A percentile compares a stretch with the other conserved stretches of the same genome.
Conservation (phyloP, 2,888 invertebrate species). For the Pterobdella sp. region DNA sequence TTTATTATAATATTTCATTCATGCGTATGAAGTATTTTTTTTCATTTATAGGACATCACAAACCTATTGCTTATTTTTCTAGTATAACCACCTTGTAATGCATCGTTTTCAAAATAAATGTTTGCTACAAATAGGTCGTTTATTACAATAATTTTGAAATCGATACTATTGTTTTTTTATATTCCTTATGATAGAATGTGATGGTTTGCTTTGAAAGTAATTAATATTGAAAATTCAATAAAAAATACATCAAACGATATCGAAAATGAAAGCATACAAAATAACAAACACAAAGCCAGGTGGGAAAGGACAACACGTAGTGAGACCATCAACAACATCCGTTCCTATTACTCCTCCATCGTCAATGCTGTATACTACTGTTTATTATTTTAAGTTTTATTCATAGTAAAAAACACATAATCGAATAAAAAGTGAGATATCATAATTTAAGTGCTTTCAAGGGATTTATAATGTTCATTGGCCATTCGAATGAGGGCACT, state of each 20-base stretch:
- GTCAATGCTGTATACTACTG: conserved; percentile 32
- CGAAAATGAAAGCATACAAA: too few species aligned
- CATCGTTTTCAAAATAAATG: too few species aligned
- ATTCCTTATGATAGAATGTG: not conserved
- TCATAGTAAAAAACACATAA: not conserved
- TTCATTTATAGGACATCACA: not conserved
- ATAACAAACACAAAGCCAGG: too few species aligned
- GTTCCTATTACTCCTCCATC: conserved; percentile 35
- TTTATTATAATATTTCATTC: too few species aligned
- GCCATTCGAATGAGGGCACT: too few species aligned
- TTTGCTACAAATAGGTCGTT: conserved; percentile 39
- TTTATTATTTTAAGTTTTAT: not conserved
- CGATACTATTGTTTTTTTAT: conserved; percentile 40
- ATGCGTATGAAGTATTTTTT: not conserved
- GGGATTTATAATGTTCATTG: too few species aligned
- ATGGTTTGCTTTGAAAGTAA: not conserved
- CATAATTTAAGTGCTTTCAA: too few species aligned
- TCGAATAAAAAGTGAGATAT: not conserved
- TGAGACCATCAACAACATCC: conserved; percentile 33
- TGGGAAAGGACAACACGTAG: not conserved
- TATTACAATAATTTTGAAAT: conserved; percentile 42
- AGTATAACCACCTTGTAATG: conserved; percentile 38
- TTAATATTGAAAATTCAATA: too few species aligned
- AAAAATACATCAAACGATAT: too few species aligned
- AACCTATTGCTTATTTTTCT: conserved; percentile 41